Conservation (phyloP, 1,140 invertebrate species). For the Cotesia typhae region DNA sequence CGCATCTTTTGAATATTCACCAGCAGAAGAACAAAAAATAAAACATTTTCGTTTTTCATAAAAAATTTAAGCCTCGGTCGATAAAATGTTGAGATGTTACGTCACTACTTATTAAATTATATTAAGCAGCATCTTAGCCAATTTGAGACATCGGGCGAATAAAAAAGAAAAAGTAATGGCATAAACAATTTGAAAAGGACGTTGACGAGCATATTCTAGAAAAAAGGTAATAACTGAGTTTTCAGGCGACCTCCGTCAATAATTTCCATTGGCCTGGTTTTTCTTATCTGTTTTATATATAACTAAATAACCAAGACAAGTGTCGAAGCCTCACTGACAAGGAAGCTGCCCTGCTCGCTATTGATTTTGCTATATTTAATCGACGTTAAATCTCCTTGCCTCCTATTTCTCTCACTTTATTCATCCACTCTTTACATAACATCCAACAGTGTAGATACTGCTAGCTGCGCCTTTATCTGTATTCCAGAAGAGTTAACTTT, state of each 20-base stretch:
- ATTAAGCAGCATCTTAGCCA: too few species aligned
- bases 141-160: too few species aligned
- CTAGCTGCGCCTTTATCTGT: slow-evolving; percentile 22
- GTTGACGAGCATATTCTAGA: too few species aligned
- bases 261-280: slow-evolving; percentile 32
- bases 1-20: too few species aligned
- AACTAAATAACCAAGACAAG: background rate
- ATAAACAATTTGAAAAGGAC: too few species aligned
- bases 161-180: too few species aligned
- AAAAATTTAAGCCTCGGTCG: too few species aligned
- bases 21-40: too few species aligned
- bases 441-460: slow-evolving; percentile 12
- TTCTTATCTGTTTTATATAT: background rate
- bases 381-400: background rate
- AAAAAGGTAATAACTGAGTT: slow-evolving; percentile 15
- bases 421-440: background rate
- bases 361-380: slow-evolving; percentile 1
- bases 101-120: too few species aligned
- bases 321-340: background rate
- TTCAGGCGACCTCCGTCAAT: slow-evolving; percentile 22
- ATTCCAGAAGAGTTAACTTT: slow-evolving; percentile 34
- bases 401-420: background rate
- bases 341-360: too few species aligned
- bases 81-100: too few species aligned
- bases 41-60: too few species aligned